Evolutionary conservation across 2,113 vertebrate species (phyloP), one percentile per base, ranked within the genome.

Genomic region (Thymallus thymallus): DNA sequence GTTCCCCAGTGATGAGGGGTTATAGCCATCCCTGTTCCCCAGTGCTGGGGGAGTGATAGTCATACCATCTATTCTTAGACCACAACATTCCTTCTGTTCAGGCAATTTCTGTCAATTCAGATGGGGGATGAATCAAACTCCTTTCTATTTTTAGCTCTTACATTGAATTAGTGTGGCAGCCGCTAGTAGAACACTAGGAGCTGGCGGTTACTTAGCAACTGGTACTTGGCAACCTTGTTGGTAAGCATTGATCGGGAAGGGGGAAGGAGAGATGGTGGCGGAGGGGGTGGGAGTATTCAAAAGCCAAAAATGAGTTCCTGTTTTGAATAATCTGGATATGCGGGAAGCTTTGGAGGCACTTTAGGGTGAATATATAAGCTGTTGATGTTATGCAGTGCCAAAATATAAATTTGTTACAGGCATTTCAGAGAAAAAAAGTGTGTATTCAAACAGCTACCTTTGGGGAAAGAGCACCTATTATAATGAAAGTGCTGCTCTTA

Each of bases 81-180:
- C 76, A 46, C 45, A 73, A 83, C 76, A 64, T 68, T 41, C 35
- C 35, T 83, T 77, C 78, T 83, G 83, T 83, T 76, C 74, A 78
- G 83, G 84, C 80, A 80, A 82, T 73, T 78, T 76, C 69, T 88
- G 86, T 87, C 89, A 88, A 85, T 90, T 89, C 85, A 78, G 80
- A 14, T 80, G 76, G 82, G 82, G 80, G 77, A 84, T 84, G 77
- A 89, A 89, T 91, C 88, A 91, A 90, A 90, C 84, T 80, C 77
- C 18, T 84, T 85, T 89, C 91, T 92, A 92, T 84, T 91, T 91
- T 90, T 92, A 91, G 91, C 85, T 65, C 88, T 87, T 88, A 90
- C 85, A 88, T 74, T 86, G 88, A 88, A 90, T 90, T 88, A 91
- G 88, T 71, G 86, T 87, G 86, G 83, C 71, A 63, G 76, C 83